Evolutionary conservation across 2,797 vertebrate genomes (phyloP), one percentile per base, ranked within the genome.

Genomic region (Setipinna tenuifilis): DNA sequence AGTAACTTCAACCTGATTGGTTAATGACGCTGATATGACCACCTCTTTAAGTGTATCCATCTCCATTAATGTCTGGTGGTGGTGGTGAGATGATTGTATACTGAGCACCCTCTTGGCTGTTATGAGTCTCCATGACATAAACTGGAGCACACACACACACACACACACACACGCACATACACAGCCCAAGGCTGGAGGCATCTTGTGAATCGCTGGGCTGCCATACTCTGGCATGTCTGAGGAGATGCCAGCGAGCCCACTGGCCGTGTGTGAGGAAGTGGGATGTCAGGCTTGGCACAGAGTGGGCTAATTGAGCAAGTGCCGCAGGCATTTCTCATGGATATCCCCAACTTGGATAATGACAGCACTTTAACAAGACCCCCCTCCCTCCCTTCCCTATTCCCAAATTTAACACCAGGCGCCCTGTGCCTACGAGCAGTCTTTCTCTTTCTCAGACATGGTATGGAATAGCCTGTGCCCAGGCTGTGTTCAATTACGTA

Each of bases 291-390:
- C 89, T 59, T 89, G 87, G 87, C 87, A 87, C 83, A 87, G 92
- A 90, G 82, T 90, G 87, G 86, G 85, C 87, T 91, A 90, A 90
- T 90, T 90, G 88, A 89, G 86, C 88, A 88, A 89, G 59, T 83
- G 88, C 91, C 86, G 86, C 90, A 80, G 91, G 86, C 86, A 80
- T 88, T 85, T 88, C 68, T 35, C 46, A 61, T 16, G 48, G 50
- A 83, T 71, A 35, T 83, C 84, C 75, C 78, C 75, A 86, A 86
- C 86, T 87, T 46, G 88, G 85, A 90, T 87, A 88, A 78, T 85
- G 91, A 90, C 57, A 50, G 82, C 87, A 90, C 92, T 92, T 94
- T 91, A 93, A 94, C 91, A 91, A 91, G 46, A 68, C 82, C 16
- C 57, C 21, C 3, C 65, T 88, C 92, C 92, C 92, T 88, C 88